These are phyloP conservation scores for Morpho deidamia DNA, from an alignment of 2,888 invertebrate species.

Conservation along the genomic window DNA sequence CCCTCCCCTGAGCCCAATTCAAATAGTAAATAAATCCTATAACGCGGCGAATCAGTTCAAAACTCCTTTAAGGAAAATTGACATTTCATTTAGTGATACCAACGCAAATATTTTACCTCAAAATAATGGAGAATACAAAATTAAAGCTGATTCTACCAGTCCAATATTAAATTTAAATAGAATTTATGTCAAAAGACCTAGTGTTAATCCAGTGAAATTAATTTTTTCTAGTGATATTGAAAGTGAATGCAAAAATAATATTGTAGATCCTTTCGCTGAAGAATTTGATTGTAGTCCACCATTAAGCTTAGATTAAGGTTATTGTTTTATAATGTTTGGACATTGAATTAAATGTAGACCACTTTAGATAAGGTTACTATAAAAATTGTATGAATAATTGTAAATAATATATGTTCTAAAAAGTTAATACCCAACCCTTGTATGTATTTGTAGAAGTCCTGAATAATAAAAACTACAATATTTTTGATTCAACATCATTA, in stretches of 20 bases:
- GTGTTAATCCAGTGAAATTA: slow-evolving; percentile 49
- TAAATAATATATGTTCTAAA: no score
- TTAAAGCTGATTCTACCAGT: slow-evolving; percentile 28
- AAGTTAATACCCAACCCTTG: no score
- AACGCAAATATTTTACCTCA: slow-evolving; percentile 15
- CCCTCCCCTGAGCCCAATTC: slow-evolving; percentile 72
- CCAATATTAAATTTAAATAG: slow-evolving; percentile 47
- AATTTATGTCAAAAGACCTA: slow-evolving; percentile 38
- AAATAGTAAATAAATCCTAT: slow-evolving; percentile 54
- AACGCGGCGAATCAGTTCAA: slow-evolving; percentile 55
- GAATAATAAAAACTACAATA: no score
- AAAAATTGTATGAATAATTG: no score
- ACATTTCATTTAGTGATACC: slow-evolving; percentile 33
- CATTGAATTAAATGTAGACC: no score
- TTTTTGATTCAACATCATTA: no score
- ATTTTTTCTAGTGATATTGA: slow-evolving; percentile 41
- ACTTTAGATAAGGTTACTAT: no score
- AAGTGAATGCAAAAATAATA: slow-evolving; percentile 17
- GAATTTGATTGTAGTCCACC: slow-evolving; percentile 66
- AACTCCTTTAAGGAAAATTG: slow-evolving; percentile 42
- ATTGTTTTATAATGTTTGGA: neutral
- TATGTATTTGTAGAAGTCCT: no score
- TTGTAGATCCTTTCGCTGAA: slow-evolving; percentile 53
- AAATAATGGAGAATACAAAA: neutral
- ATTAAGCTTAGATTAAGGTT: slow-evolving; percentile 54